A percentile compares a stretch with the other conserved stretches of the same genome.
Evolutionary conservation across 1,140 invertebrate species (phyloP).

Genomic region (Bombus waltoni): DNA sequence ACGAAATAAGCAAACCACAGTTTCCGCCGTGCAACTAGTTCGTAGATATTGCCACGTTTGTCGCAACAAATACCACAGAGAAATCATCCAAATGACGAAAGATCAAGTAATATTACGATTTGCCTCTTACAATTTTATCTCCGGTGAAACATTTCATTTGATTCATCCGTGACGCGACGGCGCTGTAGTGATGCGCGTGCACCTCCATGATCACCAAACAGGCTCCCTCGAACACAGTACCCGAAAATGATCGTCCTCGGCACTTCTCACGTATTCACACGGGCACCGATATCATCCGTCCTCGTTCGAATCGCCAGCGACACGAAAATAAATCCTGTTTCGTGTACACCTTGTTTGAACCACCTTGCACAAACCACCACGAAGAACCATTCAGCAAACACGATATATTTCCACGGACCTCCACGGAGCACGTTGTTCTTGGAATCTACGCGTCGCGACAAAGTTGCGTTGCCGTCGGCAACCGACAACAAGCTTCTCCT

Average conservation of each 20-base stretch:
- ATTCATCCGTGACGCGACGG: conserved; percentile 78
- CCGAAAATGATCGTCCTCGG: not conserved
- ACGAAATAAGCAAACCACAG: not conserved
- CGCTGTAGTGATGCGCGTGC: conserved; percentile 78
- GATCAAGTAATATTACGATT: not conserved
- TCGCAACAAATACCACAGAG: not conserved
- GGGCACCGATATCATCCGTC: conserved; percentile 58
- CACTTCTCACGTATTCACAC: conserved; percentile 40
- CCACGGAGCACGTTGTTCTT: not conserved
- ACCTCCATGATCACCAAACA: conserved; percentile 74
- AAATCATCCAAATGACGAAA: not conserved
- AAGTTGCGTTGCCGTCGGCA: conserved; percentile 43
- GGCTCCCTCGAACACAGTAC: not conserved
- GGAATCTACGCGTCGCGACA: not conserved
- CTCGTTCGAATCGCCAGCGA: conserved; percentile 34
- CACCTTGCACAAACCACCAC: not conserved
- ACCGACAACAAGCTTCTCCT: conserved; percentile 13
- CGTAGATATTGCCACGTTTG: not conserved
- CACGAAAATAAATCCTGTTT: conserved; percentile 37
- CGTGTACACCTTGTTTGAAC: not conserved
- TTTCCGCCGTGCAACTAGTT: not conserved
- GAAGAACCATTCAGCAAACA: not conserved
- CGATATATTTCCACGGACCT: not conserved
- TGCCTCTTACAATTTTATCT: conserved; percentile 82
- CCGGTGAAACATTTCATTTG: conserved; percentile 83